phyloP scores from a whole-genome alignment of 2,797 vertebrate species.

The Phataginus tricuspis region DNA sequence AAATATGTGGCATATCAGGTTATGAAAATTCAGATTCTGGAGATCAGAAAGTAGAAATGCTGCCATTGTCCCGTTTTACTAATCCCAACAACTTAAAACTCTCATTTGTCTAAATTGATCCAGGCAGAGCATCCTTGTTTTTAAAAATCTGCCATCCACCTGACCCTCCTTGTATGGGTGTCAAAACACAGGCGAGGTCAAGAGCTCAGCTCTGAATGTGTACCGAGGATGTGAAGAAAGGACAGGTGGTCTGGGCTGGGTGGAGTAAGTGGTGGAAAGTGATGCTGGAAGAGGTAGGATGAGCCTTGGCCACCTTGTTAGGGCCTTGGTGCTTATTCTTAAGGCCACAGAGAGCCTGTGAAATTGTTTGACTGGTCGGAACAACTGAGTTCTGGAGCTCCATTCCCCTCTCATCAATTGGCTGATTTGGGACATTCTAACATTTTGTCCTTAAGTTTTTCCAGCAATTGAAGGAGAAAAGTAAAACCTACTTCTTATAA shows the following conservation, averaged over 20 bases:
- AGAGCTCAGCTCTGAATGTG: background rate
- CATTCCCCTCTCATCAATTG: background rate
- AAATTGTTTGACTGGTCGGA: background rate
- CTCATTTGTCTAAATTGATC: background rate
- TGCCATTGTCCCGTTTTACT: accelerated
- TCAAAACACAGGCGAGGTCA: background rate
- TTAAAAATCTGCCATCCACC: background rate
- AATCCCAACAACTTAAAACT: background rate
- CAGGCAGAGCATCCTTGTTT: background rate
- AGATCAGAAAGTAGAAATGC: background rate
- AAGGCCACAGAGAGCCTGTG: background rate
- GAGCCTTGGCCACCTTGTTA: background rate
- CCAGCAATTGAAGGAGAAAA: background rate
- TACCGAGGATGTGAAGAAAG: background rate
- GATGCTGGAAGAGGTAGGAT: background rate
- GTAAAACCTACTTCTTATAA: background rate
- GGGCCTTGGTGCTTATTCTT: background rate
- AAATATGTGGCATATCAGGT: background rate
- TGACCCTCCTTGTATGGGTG: background rate
- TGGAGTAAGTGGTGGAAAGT: background rate
- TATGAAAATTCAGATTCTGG: background rate
- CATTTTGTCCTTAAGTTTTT: background rate
- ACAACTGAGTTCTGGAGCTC: background rate
- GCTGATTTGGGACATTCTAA: background rate
- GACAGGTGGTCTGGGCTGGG: background rate